Base-by-base conservation (phyloP, 2,113 vertebrate genomes). In the Scartelaos histophorus region DNA sequence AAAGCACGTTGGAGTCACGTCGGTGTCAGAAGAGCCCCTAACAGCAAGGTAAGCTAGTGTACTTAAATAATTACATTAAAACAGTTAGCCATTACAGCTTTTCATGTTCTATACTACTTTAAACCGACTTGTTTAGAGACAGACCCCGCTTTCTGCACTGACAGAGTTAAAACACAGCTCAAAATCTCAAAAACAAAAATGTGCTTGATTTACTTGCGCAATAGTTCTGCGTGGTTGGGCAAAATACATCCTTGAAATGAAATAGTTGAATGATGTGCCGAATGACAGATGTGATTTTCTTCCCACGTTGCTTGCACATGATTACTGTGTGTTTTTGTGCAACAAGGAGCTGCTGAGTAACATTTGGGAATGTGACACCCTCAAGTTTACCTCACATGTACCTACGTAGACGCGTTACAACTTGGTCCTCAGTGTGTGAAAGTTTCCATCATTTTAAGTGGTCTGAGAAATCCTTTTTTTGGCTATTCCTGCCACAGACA, bases 21-120 rank as follows among this genome's bases (percentile, higher is more conserved):
- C 69, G 13, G 45, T 45, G 56, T 71, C 11, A 51, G 3, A 25
- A 38, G 61, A 84, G 25, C 38, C 17, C 24, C 62, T 53, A 68
- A 75, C 75, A 67, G 67, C 71, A 84, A 17, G 80, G 87, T 90
- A 85, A 82, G 87, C 35, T 0, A 61, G 13, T 0, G 71, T 56
- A 51, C 56, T 73, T 22, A 35, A n/a, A 19, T 66, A 9, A 43
- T 64, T 4, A 64, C 61, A 43, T n/a, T 12, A 35, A 19, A n/a
- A 21, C 4, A 21, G 9, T 38, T 64, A 11, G 11, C 7, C 12
- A 3, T 7, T 9, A 35, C 1, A 19, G 1, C 1, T 17, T n/a
- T 43, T 38, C n/a, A 43, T 38, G 9, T 19, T 64, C 34, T 0
- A 7, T 15, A 22, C 12, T 64, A 64, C 17, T n/a, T 38, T n/a